A percentile compares a stretch with the other conserved stretches of the same genome.
Evolutionary conservation across 2,888 invertebrate species (phyloP).

Genomic region (Tricholauxania praeusta): DNA sequence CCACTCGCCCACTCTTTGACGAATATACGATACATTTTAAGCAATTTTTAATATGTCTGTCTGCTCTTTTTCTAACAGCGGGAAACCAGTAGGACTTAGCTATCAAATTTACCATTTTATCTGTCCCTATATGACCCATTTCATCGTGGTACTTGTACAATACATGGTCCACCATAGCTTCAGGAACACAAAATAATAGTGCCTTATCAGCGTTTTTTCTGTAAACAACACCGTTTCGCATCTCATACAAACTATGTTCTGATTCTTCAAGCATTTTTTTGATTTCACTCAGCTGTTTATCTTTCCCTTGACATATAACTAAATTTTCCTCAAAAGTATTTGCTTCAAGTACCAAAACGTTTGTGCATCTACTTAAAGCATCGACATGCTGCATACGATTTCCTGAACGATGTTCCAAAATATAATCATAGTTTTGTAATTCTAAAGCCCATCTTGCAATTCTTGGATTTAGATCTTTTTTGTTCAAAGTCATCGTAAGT

Average conservation of each 20-base stretch:
- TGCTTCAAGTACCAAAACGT: conserved; percentile 27
- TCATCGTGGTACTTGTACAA: conserved; percentile 27
- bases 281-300: too few relatives aligned
- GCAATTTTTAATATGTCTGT: conserved; percentile 29
- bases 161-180: conserved; percentile 1
- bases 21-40: conserved; percentile 36
- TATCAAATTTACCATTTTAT: conserved; percentile 30
- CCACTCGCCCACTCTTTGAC: conserved; percentile 28
- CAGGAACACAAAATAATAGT: conserved; percentile 11
- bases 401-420: conserved; percentile 26
- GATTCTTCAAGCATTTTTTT: too few relatives aligned
- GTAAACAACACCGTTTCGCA: background rate
- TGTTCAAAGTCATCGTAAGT: conserved; percentile 19
- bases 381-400: conserved; percentile 33
- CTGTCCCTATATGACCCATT: conserved; percentile 26
- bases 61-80: conserved; percentile 10
- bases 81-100: conserved; percentile 30
- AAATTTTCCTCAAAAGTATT: conserved; percentile 15
- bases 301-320: too few relatives aligned
- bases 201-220: background rate
- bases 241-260: too few relatives aligned
- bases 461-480: conserved; percentile 23
- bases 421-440: conserved; percentile 45
- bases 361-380: conserved; percentile 31
- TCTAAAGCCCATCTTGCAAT: conserved; percentile 39